Percentiles rank a stretch among this genome's conserved stretches.
These are phyloP conservation scores for Rhea americana DNA, from an alignment of 2,113 vertebrate genomes.

Conservation along the genomic window DNA sequence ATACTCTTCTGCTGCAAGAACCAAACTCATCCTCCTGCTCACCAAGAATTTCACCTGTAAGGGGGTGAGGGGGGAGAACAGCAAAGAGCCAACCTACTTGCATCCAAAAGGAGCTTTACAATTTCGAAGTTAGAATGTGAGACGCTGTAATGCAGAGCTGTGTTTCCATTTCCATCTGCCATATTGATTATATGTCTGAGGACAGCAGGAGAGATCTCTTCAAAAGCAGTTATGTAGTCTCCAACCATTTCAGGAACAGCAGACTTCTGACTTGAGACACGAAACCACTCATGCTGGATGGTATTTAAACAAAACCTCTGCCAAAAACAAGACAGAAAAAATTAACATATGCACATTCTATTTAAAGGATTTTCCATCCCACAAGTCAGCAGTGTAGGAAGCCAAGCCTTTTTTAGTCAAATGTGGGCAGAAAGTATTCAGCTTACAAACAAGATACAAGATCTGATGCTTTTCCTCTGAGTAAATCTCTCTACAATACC, in stretches of 20 bases:
- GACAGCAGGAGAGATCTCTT: slow-evolving; percentile 80
- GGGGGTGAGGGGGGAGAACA: fast-evolving
- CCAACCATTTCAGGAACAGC: slow-evolving; percentile 89
- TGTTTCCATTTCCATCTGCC: slow-evolving; percentile 97
- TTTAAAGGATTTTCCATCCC: slow-evolving; percentile 38
- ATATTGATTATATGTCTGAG: slow-evolving; percentile 94
- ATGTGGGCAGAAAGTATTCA: not conserved
- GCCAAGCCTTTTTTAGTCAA: slow-evolving; percentile 50
- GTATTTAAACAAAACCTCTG: slow-evolving; percentile 92
- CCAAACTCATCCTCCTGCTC: not conserved
- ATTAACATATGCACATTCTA: slow-evolving; percentile 27
- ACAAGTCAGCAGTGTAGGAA: not conserved
- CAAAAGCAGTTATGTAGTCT: slow-evolving; percentile 86
- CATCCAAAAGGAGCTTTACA: slow-evolving; percentile 92
- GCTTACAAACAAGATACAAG: not conserved
- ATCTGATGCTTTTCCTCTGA: not conserved
- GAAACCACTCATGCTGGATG: slow-evolving; percentile 98
- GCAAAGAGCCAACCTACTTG: slow-evolving; percentile 76
- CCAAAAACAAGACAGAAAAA: slow-evolving; percentile 54
- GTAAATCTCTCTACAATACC: not conserved
- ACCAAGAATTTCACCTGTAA: not conserved
- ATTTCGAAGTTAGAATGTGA: slow-evolving; percentile 98
- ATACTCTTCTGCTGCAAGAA: not conserved
- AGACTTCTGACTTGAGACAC: slow-evolving; percentile 93
- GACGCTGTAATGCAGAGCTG: slow-evolving; percentile 96